Evolutionary conservation across 2,113 vertebrate species (phyloP), one percentile per base, ranked within the genome.

Genomic region (Raja brachyura): DNA sequence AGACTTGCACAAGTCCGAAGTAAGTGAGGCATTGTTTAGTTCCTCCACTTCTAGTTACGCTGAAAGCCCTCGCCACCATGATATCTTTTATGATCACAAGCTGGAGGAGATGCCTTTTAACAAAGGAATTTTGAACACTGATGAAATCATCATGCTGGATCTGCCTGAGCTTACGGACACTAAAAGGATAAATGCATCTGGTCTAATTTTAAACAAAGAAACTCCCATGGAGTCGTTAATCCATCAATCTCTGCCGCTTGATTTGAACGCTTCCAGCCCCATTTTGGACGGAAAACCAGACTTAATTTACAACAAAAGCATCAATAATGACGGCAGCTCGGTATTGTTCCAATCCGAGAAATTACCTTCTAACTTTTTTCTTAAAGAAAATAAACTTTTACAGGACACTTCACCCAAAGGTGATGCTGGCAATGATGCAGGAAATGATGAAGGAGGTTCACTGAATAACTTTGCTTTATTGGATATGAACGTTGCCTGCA

Each of bases 331-430:
- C 48, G 94, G 93, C 2, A 94, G 95, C 13, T 93, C 94, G 79
- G 95, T 94, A 75, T 70, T 96, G 93, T 94, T 97, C 94, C 97
- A 95, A 93, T 94, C 95, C 81, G 97, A 97, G 93, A 97, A 98
- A 93, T 95, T 98, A 28, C 94, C 96, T 2, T 97, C 97, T 93
- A 99, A 99, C 95, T 99, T 97, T 92, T 99, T 99, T 95, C 97
- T 99, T 93, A 97, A 96, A 94, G 97, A 98, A 93, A 98, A 96
- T 66, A 97, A 95, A 88, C 95, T 99, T 13, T 31, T 99, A 93
- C 97, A 96, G 94, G 97, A 96, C 7, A 93, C 95, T 0, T 93
- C 96, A 54, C 93, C 94, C 76, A 95, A 94, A 66, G 96, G 94
- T 94, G 95, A 92, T 78, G 94, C 77, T 10, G 75, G 90, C 93